A percentile compares a stretch with the other conserved stretches of the same genome.
Evolutionary conservation across 2,888 invertebrate species (phyloP).

Genomic region (Patella ulyssiponensis): DNA sequence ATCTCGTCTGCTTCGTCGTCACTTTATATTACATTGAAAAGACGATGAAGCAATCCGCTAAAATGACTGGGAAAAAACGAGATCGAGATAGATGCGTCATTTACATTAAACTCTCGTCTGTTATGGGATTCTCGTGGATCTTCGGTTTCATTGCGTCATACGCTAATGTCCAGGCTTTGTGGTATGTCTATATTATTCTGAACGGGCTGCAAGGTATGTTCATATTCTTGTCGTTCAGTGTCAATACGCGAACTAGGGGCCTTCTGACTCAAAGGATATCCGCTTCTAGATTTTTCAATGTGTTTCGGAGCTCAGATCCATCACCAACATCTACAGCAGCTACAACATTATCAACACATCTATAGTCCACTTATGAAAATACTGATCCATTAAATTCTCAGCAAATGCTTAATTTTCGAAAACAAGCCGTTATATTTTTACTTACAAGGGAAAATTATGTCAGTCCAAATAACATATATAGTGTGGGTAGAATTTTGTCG

Average conservation of each 20-base stretch:
- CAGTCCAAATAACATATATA: no score
- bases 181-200: slow-evolving; percentile 33
- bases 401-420: no score
- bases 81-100: slow-evolving; percentile 18
- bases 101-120: slow-evolving; percentile 28
- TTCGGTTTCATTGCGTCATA: slow-evolving; percentile 32
- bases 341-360: no score
- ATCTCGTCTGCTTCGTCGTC: slow-evolving; percentile 30
- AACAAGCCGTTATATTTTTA: no score
- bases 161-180: slow-evolving; percentile 17
- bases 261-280: no score
- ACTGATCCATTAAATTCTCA: no score
- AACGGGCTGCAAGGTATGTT: slow-evolving; percentile 33
- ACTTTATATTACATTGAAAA: slow-evolving; percentile 24
- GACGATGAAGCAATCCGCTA: not conserved
- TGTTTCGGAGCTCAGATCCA: no score
- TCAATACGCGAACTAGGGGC: not conserved
- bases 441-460: no score
- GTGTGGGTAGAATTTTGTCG: no score
- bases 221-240: slow-evolving; percentile 30
- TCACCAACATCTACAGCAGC: no score
- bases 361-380: no score
- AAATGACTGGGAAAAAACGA: slow-evolving; percentile 10
- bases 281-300: no score
- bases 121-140: slow-evolving; percentile 33